phyloP scores from a whole-genome alignment of 2,113 vertebrate genomes.

The Semicossyphus pulcher region DNA sequence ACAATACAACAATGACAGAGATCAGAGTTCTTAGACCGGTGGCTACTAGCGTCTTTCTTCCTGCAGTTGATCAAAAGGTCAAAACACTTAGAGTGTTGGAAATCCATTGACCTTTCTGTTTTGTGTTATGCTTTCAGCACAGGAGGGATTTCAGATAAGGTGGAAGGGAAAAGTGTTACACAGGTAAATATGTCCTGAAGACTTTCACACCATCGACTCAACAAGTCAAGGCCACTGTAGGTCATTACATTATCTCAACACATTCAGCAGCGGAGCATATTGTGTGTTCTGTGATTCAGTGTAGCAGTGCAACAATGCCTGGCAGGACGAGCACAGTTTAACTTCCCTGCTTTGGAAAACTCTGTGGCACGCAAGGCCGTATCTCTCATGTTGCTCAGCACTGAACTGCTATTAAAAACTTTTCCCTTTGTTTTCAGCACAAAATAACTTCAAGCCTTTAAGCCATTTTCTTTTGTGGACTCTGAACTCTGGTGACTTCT shows the following conservation, averaged over 20 bases:
- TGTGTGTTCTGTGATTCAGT: background rate
- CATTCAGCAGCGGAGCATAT: background rate
- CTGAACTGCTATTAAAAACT: background rate
- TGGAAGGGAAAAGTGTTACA: background rate
- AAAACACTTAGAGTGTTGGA: background rate
- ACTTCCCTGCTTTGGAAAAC: background rate
- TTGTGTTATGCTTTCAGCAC: background rate
- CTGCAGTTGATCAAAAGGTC: background rate
- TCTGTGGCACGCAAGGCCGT: background rate
- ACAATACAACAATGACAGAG: background rate
- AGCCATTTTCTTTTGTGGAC: background rate
- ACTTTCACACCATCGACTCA: background rate
- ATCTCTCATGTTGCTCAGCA: background rate
- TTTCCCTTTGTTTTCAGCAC: background rate
- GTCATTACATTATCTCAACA: background rate
- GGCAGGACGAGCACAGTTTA: background rate
- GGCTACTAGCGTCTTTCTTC: background rate
- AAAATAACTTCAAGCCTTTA: background rate
- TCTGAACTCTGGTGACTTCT: no score
- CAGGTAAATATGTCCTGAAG: background rate
- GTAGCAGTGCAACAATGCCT: background rate
- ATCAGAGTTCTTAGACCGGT: background rate
- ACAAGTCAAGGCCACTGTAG: background rate
- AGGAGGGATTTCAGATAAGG: background rate
- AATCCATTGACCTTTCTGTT: slow-evolving; percentile 9